Evolutionary conservation across 2,113 vertebrate genomes (phyloP), one percentile per base, ranked within the genome.

Genomic region (Sinocyclocheilus anophthalmus): DNA sequence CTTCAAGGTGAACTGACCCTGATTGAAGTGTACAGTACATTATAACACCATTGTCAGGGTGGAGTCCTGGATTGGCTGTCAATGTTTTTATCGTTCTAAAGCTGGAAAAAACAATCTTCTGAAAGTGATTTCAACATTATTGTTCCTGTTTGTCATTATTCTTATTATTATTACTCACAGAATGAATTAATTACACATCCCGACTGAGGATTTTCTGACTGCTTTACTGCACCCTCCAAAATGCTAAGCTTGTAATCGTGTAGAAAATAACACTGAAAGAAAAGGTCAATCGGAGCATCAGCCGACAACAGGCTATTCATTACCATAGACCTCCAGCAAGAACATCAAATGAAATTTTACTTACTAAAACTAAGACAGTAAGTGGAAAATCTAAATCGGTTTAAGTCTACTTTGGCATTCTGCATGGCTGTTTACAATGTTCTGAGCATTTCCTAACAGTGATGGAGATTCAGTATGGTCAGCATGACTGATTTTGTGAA

Each of bases 241-340:
- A 24, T 45, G 42, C 65, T 50, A 69, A 69, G 33, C 0, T 2
- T 30, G 24, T 53, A 53, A 24, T 53, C 10, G 1, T 53, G 26
- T n/a, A 53, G 45, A 82, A 82, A 82, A 67, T 67, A 69, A 82
- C 78, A 50, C 39, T 22, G 65, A 82, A 82, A 70, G 81, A 82
- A 82, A 70, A n/a, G n/a, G 55, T 82, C 81, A 82, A 82, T 82
- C 18, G 12, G 12, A n/a, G 16, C 26, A 70, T 70, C 24, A 50
- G 10, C 10, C 2, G 42, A 20, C 61, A 33, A 81, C 50, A 53
- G 81, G 63, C 45, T 82, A 53, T 70, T 70, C 42, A 82, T 82
- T 67, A 82, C 18, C 8, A 0, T 4, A 30, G 45, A 48, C 4
- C 63, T 55, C 18, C 26, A 82, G 24, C 45, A 20, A 33, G 45